A percentile compares a stretch with the other conserved stretches of the same genome.
Evolutionary conservation across 2,113 vertebrate genomes (phyloP).

Genomic region (Thryonomys swinderianus): DNA sequence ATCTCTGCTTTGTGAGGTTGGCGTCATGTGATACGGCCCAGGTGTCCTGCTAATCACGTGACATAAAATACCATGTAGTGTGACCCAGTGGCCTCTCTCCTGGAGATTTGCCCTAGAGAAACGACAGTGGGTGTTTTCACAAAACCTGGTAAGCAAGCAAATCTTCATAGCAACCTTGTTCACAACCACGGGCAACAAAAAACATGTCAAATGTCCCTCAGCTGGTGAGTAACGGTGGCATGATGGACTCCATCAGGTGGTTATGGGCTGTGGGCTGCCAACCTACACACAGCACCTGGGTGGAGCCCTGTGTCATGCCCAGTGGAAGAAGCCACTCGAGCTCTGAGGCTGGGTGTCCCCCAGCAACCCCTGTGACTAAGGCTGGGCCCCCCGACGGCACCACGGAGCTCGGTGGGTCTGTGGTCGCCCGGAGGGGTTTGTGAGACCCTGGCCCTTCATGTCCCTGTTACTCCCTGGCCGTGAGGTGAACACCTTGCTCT

Average conservation of each 20-base stretch:
- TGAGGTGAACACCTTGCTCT: neutral
- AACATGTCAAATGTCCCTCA: neutral
- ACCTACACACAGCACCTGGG: too few species aligned
- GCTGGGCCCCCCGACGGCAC: neutral
- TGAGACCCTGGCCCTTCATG: neutral
- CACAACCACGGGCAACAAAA: neutral
- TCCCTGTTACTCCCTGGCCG: neutral
- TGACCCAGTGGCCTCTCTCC: neutral
- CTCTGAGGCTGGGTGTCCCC: neutral
- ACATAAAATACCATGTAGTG: too few species aligned
- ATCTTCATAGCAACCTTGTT: neutral
- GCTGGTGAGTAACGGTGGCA: neutral
- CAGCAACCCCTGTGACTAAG: neutral
- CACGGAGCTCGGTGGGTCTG: neutral
- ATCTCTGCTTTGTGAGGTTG: neutral
- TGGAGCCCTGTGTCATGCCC: too few species aligned
- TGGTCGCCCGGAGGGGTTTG: too few species aligned
- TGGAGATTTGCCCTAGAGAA: neutral
- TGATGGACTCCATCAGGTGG: neutral
- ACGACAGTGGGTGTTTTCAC: neutral
- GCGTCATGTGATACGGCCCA: neutral
- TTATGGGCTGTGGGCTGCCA: fast-evolving
- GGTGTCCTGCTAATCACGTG: neutral
- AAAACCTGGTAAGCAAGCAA: neutral
- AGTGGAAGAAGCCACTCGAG: neutral